Conservation (phyloP, 2,797 vertebrate genomes). For the Oreonectes daqikongensis region DNA sequence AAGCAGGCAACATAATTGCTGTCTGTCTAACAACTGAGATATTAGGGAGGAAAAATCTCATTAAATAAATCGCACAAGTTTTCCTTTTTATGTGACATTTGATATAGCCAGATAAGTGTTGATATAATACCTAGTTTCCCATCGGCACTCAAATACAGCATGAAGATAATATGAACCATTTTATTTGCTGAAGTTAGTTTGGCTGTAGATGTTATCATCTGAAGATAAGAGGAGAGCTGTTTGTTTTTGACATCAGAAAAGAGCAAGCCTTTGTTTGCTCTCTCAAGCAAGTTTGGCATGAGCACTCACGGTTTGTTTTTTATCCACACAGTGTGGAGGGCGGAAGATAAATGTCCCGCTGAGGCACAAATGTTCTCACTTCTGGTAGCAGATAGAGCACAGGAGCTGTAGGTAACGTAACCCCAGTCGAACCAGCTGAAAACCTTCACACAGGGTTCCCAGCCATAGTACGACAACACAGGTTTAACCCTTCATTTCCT, state of each 20-base stretch:
- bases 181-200: constrained; percentile 24
- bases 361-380: constrained; percentile 64
- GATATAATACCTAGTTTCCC: constrained; percentile 27
- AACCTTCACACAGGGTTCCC: too few relatives aligned
- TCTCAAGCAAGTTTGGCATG: constrained; percentile 63
- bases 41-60: too few relatives aligned
- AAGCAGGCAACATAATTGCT: too few relatives aligned
- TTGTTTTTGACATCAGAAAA: constrained; percentile 62
- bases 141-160: not conserved
- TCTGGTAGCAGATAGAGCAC: constrained; percentile 20
- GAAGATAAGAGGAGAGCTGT: constrained; percentile 62
- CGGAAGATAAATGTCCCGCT: constrained; percentile 52
- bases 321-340: constrained; percentile 58
- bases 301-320: constrained; percentile 61
- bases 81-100: not conserved
- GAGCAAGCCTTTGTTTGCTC: constrained; percentile 63
- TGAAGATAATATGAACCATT: constrained; percentile 30
- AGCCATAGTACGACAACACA: too few relatives aligned
- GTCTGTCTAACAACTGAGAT: too few relatives aligned
- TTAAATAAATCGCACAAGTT: too few relatives aligned
- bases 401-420: not conserved
- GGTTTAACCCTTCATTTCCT: too few relatives aligned
- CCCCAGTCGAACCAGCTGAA: too few relatives aligned
- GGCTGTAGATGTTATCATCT: constrained; percentile 45
- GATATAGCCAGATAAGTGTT: not conserved